A percentile compares a stretch with the other conserved stretches of the same genome.
These are phyloP conservation scores for Muschampia plurimacula DNA, from an alignment of 2,888 invertebrate species.

Conservation along the genomic window DNA sequence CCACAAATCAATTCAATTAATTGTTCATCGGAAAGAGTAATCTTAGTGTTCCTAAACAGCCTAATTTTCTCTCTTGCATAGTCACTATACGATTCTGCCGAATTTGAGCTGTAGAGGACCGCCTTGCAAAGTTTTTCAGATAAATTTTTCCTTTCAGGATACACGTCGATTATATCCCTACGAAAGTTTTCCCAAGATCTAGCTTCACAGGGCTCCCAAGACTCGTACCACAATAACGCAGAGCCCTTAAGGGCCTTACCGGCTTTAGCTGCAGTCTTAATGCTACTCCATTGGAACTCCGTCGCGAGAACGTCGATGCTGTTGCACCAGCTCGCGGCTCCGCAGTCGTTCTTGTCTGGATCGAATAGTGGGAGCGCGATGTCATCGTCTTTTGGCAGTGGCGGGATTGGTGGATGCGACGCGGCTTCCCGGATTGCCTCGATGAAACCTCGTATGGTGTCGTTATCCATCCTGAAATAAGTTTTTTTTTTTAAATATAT, in stretches of 20 bases:
- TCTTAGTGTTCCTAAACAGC: neutral
- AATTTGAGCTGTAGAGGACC: slow-evolving; percentile 14
- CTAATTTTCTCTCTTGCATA: neutral
- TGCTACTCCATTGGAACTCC: slow-evolving; percentile 45
- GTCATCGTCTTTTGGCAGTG: slow-evolving; percentile 31
- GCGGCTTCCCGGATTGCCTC: neutral
- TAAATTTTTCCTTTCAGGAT: slow-evolving; percentile 45
- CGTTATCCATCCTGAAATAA: neutral
- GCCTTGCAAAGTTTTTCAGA: slow-evolving; percentile 44
- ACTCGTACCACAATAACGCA: slow-evolving; percentile 46
- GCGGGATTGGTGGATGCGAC: neutral
- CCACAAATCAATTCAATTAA: neutral
- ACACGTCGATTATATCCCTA: slow-evolving; percentile 39
- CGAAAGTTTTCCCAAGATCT: slow-evolving; percentile 45
- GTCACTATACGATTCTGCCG: neutral
- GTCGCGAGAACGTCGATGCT: slow-evolving; percentile 39
- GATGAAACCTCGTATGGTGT: neutral
- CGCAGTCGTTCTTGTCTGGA: slow-evolving; percentile 39
- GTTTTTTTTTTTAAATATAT: neutral
- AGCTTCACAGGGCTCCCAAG: slow-evolving; percentile 33
- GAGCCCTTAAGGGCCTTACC: slow-evolving; percentile 49
- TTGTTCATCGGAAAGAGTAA: neutral
- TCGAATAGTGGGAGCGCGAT: slow-evolving; percentile 40
- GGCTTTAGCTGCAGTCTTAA: slow-evolving; percentile 43
- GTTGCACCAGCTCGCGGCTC: slow-evolving; percentile 47